Conservation (phyloP, 2,888 invertebrate genomes). For the Bombylius discolor region DNA sequence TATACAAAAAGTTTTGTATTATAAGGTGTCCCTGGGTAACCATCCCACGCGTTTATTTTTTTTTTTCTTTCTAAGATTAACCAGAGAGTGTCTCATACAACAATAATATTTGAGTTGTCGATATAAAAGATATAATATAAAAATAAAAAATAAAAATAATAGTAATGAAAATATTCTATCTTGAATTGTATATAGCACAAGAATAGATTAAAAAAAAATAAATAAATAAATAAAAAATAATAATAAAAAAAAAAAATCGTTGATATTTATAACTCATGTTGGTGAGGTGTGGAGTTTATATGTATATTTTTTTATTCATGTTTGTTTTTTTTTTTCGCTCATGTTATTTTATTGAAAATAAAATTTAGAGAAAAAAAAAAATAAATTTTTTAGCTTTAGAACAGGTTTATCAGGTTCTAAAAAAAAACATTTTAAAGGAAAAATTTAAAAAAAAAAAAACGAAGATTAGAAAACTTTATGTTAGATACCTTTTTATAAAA, state of each 20-base stretch:
- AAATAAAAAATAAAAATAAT: too few species aligned
- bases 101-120: not conserved
- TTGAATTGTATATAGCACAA: too few species aligned
- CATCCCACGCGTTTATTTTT: not conserved
- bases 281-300: too few species aligned
- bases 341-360: too few species aligned
- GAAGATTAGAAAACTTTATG: too few species aligned
- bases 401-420: constrained; percentile 8
- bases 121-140: too few species aligned
- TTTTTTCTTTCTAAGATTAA: not conserved
- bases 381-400: constrained; percentile 1
- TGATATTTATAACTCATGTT: too few species aligned
- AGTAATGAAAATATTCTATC: too few species aligned
- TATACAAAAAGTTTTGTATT: not conserved
- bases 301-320: not conserved
- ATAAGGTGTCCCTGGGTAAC: not conserved
- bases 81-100: not conserved
- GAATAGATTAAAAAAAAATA: not conserved
- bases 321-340: not conserved
- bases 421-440: not conserved
- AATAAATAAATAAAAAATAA: not conserved
- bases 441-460: too few species aligned
- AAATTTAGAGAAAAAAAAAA: too few species aligned
- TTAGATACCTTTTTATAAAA: too few species aligned
- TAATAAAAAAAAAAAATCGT: too few species aligned